These are phyloP conservation scores for Eurystomus glaucurus DNA, from an alignment of 2,797 vertebrate species.

Conservation along the genomic window DNA sequence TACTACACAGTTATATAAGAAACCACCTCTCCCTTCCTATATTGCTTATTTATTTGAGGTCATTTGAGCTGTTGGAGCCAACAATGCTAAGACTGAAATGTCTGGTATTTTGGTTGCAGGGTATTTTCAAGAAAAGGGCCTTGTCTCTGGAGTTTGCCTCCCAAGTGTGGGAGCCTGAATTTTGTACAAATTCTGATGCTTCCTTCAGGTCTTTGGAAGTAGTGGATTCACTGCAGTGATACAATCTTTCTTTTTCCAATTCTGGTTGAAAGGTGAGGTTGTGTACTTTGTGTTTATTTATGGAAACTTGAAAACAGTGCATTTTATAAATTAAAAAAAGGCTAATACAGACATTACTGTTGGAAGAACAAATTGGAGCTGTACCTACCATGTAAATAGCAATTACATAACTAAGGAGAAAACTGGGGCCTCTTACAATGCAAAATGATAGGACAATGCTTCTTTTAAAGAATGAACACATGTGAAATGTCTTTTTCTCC, in stretches of 20 bases:
- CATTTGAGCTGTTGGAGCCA: conserved; percentile 12
- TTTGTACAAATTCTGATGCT: not conserved
- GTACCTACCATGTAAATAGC: not conserved
- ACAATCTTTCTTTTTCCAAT: not conserved
- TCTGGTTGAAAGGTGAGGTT: not conserved
- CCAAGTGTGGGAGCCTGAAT: conserved; percentile 21
- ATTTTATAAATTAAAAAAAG: not conserved
- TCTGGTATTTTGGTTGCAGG: conserved; percentile 70
- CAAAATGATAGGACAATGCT: not conserved
- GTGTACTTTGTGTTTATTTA: not conserved
- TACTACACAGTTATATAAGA: not conserved
- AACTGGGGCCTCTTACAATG: not conserved
- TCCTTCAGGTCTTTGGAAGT: not conserved
- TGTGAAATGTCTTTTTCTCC: not conserved
- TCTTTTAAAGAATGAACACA: not conserved
- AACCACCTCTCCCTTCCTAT: not conserved
- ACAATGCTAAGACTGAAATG: conserved; percentile 42
- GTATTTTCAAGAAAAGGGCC: conserved; percentile 57
- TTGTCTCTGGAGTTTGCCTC: conserved; percentile 40
- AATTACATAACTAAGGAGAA: not conserved
- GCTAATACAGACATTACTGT: not conserved
- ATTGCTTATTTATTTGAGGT: not conserved
- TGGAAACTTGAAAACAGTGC: not conserved
- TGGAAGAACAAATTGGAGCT: not conserved
- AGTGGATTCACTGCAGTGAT: not conserved